Conservation (phyloP, 2,888 invertebrate species). For the Polyploca ridens region DNA sequence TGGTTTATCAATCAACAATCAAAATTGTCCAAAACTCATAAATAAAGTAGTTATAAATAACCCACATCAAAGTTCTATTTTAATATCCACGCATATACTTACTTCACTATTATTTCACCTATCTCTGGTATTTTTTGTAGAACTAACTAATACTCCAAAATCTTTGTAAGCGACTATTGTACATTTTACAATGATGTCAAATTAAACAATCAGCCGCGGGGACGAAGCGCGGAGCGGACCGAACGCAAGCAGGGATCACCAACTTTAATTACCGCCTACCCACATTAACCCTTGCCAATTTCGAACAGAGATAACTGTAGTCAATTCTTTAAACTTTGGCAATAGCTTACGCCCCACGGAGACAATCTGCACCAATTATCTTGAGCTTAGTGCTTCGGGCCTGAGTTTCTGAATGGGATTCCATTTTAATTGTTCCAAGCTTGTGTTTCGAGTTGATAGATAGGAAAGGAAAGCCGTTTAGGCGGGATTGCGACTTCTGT, state of each 20-base stretch:
- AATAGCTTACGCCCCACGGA: slow-evolving; percentile 53
- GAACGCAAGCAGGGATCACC: slow-evolving; percentile 56
- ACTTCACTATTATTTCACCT: too few relatives aligned
- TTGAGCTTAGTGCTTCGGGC: slow-evolving; percentile 62
- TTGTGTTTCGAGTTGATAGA: slow-evolving; percentile 49
- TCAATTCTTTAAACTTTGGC: slow-evolving; percentile 77
- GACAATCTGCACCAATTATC: slow-evolving; percentile 78
- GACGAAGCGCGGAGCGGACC: slow-evolving; percentile 18
- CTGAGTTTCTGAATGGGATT: slow-evolving; percentile 50
- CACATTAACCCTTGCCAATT: slow-evolving; percentile 78
- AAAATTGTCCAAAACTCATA: too few relatives aligned
- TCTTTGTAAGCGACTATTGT: neutral
- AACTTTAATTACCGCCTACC: slow-evolving; percentile 73
- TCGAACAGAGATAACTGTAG: slow-evolving; percentile 66
- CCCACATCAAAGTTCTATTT: too few relatives aligned
- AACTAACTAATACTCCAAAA: too few relatives aligned
- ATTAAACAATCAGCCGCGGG: slow-evolving; percentile 1
- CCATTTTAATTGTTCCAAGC: slow-evolving; percentile 55
- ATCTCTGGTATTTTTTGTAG: too few relatives aligned
- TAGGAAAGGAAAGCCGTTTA: slow-evolving; percentile 25
- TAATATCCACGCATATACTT: too few relatives aligned
- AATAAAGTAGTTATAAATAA: too few relatives aligned
- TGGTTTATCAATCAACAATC: too few relatives aligned
- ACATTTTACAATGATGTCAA: neutral
- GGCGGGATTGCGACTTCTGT: slow-evolving; percentile 11